Conservation (phyloP, 2,113 vertebrate genomes). For the Budorcas taxicolor region DNA sequence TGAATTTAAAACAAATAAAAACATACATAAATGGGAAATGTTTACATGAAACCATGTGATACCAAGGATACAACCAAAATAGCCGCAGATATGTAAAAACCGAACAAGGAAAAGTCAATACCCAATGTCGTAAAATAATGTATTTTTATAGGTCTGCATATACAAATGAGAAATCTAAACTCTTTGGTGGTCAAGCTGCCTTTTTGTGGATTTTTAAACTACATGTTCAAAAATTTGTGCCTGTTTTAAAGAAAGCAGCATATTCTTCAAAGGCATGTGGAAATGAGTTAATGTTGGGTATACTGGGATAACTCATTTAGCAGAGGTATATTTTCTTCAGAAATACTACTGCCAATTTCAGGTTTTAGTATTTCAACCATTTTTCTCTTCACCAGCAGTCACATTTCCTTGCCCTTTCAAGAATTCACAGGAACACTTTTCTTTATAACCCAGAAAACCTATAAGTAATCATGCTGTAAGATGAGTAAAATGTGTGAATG, state of each 20-base stretch:
- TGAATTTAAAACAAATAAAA: slow-evolving; percentile 18
- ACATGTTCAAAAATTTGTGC: neutral
- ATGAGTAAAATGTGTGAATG: neutral
- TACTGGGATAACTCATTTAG: neutral
- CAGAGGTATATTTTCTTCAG: neutral
- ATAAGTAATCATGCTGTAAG: neutral
- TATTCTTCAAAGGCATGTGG: neutral
- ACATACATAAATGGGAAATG: neutral
- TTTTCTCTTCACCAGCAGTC: neutral
- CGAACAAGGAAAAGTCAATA: neutral
- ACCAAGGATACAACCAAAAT: neutral
- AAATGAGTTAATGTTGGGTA: neutral
- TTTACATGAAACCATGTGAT: neutral
- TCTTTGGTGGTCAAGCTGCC: neutral
- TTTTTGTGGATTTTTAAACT: slow-evolving; percentile 7
- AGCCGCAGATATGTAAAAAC: neutral
- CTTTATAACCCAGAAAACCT: neutral
- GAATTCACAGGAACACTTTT: neutral
- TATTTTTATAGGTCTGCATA: neutral
- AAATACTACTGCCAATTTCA: neutral
- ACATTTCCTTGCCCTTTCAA: neutral
- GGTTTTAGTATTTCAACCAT: neutral
- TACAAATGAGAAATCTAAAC: neutral
- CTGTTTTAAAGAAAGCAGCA: neutral
- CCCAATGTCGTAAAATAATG: neutral